These are phyloP conservation scores for Diplosoma virens DNA, from an alignment of 23 tunicate genomes.

Conservation along the genomic window DNA sequence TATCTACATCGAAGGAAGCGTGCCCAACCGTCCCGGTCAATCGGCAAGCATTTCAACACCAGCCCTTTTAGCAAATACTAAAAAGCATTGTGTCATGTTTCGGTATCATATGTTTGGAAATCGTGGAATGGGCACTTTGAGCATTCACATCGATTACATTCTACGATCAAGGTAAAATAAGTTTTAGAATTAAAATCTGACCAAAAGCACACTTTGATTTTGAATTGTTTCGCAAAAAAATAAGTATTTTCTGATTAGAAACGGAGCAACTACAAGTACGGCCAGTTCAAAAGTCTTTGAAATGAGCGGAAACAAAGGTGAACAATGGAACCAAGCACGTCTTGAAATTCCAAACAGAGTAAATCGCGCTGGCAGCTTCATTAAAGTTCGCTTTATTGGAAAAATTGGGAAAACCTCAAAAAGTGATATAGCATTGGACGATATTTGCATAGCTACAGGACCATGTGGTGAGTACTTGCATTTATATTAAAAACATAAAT, in stretches of 20 bases:
- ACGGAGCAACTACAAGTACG: too few species aligned
- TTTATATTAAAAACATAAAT: too few species aligned
- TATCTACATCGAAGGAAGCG: background rate
- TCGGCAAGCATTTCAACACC: background rate
- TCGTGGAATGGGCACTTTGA: background rate
- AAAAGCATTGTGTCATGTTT: background rate
- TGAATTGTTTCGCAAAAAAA: too few species aligned
- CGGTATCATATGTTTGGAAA: background rate
- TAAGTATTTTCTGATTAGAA: too few species aligned
- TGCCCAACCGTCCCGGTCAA: background rate
- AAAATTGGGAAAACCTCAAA: background rate
- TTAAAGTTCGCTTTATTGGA: background rate
- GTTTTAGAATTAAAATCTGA: too few species aligned
- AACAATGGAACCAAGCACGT: background rate
- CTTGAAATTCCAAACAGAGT: background rate
- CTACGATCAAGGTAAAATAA: background rate
- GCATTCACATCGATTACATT: background rate
- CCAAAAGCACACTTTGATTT: too few species aligned
- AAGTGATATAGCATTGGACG: constrained; percentile 75
- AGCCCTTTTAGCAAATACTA: background rate
- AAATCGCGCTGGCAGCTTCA: background rate
- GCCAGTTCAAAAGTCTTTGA: too few species aligned
- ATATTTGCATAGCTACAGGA: constrained; percentile 65
- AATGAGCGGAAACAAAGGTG: background rate
- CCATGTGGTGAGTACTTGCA: constrained; percentile 78